phyloP scores from a whole-genome alignment of 2,888 invertebrate genomes.

The Hemithea aestivaria region DNA sequence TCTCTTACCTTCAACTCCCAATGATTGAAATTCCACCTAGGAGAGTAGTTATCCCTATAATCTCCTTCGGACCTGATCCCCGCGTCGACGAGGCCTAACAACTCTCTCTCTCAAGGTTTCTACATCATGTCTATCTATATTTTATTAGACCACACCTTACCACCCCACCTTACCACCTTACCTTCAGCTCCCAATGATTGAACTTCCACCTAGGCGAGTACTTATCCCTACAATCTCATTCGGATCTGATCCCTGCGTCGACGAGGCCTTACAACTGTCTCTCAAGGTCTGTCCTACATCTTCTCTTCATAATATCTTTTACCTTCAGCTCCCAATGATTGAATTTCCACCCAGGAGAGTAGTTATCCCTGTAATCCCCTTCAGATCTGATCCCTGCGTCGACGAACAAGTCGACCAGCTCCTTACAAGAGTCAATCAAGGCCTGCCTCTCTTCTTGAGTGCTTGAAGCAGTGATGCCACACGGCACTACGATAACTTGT shows the following conservation, averaged over 20 bases:
- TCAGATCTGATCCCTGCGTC: slow-evolving; percentile 85
- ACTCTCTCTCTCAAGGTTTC: too few species aligned
- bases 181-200: slow-evolving; percentile 97
- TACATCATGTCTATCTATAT: too few species aligned
- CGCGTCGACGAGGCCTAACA: slow-evolving; percentile 77
- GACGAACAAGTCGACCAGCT: slow-evolving; percentile 82
- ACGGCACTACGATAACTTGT: slow-evolving; percentile 95
- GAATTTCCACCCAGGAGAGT: slow-evolving; percentile 99
- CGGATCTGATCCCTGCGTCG: slow-evolving; percentile 83
- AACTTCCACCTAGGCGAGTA: slow-evolving; percentile 99
- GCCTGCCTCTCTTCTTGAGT: slow-evolving; percentile 83
- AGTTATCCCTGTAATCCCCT: slow-evolving; percentile 95
- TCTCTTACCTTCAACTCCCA: slow-evolving; percentile 97
- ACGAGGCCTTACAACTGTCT: slow-evolving; percentile 83
- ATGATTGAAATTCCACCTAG: slow-evolving; percentile 99
- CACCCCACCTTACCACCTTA: too few species aligned
- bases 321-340: slow-evolving; percentile 98
- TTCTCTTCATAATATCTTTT: too few species aligned
- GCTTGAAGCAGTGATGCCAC: slow-evolving; percentile 93
- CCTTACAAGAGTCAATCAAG: slow-evolving; percentile 84
- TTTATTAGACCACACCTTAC: too few species aligned
- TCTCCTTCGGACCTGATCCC: slow-evolving; percentile 91
- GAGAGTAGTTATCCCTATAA: slow-evolving; percentile 96
- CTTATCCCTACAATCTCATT: slow-evolving; percentile 94
- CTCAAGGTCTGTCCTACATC: too few species aligned